Evolutionary conservation across 2,797 vertebrate genomes (phyloP).

Genomic region (Adrianichthys oophorus): DNA sequence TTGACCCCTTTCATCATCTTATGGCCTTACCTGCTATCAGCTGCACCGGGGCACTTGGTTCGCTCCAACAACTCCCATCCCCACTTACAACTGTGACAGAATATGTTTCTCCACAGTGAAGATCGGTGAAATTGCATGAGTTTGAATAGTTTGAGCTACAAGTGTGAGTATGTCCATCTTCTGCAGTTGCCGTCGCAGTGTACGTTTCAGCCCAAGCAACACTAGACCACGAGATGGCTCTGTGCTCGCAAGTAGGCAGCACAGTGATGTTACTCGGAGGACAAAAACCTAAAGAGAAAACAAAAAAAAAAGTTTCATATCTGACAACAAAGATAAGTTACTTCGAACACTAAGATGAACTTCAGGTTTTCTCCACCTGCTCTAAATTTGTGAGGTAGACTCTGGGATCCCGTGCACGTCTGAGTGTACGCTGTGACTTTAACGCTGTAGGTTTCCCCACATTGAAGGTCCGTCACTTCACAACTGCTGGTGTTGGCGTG

Average conservation of each 20-base stretch:
- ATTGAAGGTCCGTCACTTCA: slow-evolving; percentile 62
- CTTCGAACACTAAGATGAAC: not conserved
- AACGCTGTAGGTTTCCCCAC: slow-evolving; percentile 70
- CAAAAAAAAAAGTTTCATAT: not conserved
- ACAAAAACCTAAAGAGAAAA: slow-evolving; percentile 65
- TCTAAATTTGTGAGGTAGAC: slow-evolving; percentile 46
- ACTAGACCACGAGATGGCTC: slow-evolving; percentile 59
- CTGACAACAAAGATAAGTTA: not conserved
- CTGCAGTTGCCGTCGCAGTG: slow-evolving; percentile 53
- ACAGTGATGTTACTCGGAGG: slow-evolving; percentile 59
- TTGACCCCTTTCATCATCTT: not conserved
- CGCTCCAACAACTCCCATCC: slow-evolving; percentile 59
- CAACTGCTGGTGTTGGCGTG: slow-evolving; percentile 58
- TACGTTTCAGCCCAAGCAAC: slow-evolving; percentile 54
- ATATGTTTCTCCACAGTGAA: slow-evolving; percentile 68
- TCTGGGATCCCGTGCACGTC: slow-evolving; percentile 60
- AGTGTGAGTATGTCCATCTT: slow-evolving; percentile 51
- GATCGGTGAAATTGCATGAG: slow-evolving; percentile 64
- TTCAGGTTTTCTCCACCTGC: slow-evolving; percentile 59
- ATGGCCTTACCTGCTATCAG: slow-evolving; percentile 61
- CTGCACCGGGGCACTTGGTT: slow-evolving; percentile 38
- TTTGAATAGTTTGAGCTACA: slow-evolving; percentile 59
- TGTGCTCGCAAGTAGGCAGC: slow-evolving; percentile 53
- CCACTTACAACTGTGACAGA: slow-evolving; percentile 56
- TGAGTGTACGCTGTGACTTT: slow-evolving; percentile 63